phyloP scores from a whole-genome alignment of 2,888 invertebrate genomes.

The Drosophila fulvimacula region DNA sequence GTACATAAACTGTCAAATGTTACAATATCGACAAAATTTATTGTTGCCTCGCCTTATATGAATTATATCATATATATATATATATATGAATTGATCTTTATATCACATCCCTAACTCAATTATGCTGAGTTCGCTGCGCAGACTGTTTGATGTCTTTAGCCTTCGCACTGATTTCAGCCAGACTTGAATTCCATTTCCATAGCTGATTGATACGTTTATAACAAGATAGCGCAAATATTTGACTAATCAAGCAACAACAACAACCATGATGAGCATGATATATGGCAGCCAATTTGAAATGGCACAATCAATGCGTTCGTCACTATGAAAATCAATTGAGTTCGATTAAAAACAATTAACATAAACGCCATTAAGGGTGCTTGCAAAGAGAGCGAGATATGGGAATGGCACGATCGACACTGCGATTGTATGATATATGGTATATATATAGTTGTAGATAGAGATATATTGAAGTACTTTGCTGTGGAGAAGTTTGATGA shows the following conservation, averaged over 20 bases:
- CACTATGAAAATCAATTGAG: conserved; percentile 74
- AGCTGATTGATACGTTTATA: conserved; percentile 36
- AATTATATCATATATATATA: too few relatives aligned
- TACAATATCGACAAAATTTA: not conserved
- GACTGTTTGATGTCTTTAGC: conserved; percentile 26
- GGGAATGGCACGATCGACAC: conserved; percentile 7
- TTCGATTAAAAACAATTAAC: conserved; percentile 75
- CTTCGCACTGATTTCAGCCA: conserved; percentile 40
- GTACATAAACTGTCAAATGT: not conserved
- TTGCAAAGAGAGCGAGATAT: conserved; percentile 8
- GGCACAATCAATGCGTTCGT: conserved; percentile 73
- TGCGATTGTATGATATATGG: conserved; percentile 38
- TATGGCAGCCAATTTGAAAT: conserved; percentile 27
- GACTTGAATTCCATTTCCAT: not conserved
- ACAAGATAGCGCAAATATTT: conserved; percentile 23
- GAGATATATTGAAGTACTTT: conserved; percentile 11
- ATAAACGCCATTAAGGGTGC: conserved; percentile 62
- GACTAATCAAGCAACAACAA: conserved; percentile 3
- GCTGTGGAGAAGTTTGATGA: conserved; percentile 3
- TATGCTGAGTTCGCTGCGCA: conserved; percentile 11
- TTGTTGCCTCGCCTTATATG: too few relatives aligned
- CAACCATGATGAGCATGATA: not conserved
- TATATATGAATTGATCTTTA: not conserved
- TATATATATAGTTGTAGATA: not conserved
- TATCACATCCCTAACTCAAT: conserved; percentile 17